Conservation (phyloP, 2,888 invertebrate genomes). For the Lasioglossum malachurum region DNA sequence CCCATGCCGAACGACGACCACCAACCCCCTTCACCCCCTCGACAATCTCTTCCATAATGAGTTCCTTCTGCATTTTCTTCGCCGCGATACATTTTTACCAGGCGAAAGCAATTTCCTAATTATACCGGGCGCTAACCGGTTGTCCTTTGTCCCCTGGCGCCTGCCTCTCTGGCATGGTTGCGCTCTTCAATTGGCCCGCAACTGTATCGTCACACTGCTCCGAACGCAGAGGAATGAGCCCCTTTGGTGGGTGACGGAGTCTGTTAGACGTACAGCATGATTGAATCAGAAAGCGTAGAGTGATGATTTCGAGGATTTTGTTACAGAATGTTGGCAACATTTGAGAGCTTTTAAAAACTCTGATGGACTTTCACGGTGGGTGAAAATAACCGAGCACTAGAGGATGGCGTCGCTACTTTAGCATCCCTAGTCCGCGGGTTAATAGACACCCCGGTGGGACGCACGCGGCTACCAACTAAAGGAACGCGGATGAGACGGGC, state of each 20-base stretch:
- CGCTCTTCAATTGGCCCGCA: slow-evolving; percentile 43
- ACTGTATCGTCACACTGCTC: slow-evolving; percentile 56
- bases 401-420: background rate
- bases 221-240: slow-evolving; percentile 43
- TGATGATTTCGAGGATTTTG: background rate
- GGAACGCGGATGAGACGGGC: slow-evolving; percentile 10
- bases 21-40: slow-evolving; percentile 25
- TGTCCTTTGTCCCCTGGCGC: slow-evolving; percentile 59
- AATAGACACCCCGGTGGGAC: slow-evolving; percentile 28
- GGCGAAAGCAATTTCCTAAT: slow-evolving; percentile 75
- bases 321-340: background rate
- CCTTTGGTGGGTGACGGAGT: background rate
- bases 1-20: slow-evolving; percentile 1
- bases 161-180: slow-evolving; percentile 30
- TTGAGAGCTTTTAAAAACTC: background rate
- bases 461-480: slow-evolving; percentile 10
- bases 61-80: slow-evolving; percentile 69
- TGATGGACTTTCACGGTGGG: background rate
- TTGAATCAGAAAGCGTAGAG: no score
- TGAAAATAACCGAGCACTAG: background rate
- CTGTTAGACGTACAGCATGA: background rate
- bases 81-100: slow-evolving; percentile 68
- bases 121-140: slow-evolving; percentile 69
- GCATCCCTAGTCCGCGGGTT: background rate
- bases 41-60: slow-evolving; percentile 58